A percentile compares a stretch with the other conserved stretches of the same genome.
phyloP scores from a whole-genome alignment of 2,888 invertebrate genomes.

The Lypha dubia region DNA sequence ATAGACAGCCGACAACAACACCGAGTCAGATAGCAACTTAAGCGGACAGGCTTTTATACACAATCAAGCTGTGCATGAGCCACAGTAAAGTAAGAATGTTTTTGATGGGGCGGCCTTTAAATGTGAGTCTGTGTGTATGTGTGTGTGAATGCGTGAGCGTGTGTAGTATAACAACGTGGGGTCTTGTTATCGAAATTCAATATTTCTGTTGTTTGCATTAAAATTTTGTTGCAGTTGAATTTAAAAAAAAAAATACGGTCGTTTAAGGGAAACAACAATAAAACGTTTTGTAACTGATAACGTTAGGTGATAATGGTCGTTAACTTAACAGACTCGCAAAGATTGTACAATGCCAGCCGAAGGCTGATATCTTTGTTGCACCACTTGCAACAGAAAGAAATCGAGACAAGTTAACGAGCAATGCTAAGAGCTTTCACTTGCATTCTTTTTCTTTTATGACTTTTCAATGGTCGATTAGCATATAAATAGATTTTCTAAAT shows the following conservation, averaged over 20 bases:
- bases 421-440: constrained; percentile 44
- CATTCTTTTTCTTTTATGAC: not conserved
- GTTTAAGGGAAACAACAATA: constrained; percentile 58
- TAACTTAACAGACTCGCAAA: constrained; percentile 63
- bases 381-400: constrained; percentile 22
- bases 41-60: constrained; percentile 38
- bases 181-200: constrained; percentile 62
- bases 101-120: constrained; percentile 45
- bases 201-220: constrained; percentile 43
- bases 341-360: constrained; percentile 38
- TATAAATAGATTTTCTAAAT: constrained; percentile 35
- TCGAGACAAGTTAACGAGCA: not conserved
- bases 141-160: constrained; percentile 31
- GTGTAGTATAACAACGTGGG: constrained; percentile 64
- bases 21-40: constrained; percentile 35
- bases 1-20: constrained; percentile 5
- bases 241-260: constrained; percentile 34
- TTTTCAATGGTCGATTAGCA: constrained; percentile 51
- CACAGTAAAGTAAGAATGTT: constrained; percentile 21
- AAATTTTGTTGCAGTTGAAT: constrained; percentile 25
- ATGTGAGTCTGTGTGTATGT: not conserved
- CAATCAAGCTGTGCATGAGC: constrained; percentile 44
- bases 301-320: constrained; percentile 71
- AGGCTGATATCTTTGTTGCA: constrained; percentile 3
- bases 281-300: constrained; percentile 68